Evolutionary conservation across 2,113 vertebrate species (phyloP).

Genomic region (Ptilorrhoa leucosticta): DNA sequence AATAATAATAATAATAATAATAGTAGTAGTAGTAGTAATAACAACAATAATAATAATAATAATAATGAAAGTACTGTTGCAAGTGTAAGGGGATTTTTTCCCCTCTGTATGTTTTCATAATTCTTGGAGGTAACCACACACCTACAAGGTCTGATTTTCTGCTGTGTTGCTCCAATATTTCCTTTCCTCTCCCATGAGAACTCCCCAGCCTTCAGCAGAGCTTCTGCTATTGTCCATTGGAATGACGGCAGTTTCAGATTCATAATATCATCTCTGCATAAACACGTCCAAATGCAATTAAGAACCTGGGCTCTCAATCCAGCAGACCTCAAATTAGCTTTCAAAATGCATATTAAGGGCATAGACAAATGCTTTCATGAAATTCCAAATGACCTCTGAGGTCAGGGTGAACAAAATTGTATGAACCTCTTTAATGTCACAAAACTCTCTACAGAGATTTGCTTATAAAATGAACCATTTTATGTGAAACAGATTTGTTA

Average conservation of each 20-base stretch:
- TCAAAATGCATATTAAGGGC: conserved; percentile 48
- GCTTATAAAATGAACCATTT: conserved; percentile 46
- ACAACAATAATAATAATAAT: not conserved
- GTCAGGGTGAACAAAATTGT: conserved; percentile 17
- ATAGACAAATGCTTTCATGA: conserved; percentile 23
- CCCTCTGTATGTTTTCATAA: not conserved
- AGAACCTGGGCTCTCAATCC: not conserved
- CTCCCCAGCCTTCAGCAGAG: not conserved
- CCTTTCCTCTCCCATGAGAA: not conserved
- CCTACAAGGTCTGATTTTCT: not conserved
- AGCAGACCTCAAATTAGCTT: conserved; percentile 49
- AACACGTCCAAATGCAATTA: conserved; percentile 3
- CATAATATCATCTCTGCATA: not conserved
- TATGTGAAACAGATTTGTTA: conserved; percentile 44
- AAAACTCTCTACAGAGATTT: conserved; percentile 33
- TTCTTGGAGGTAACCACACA: not conserved
- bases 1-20: not conserved
- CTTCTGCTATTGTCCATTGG: not conserved
- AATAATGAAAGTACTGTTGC: not conserved
- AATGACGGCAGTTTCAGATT: not conserved
- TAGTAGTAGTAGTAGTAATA: too few relatives aligned
- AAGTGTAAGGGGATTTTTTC: not conserved
- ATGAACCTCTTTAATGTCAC: conserved; percentile 41
- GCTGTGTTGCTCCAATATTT: not conserved
- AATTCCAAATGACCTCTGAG: conserved; percentile 29